Evolutionary conservation across 2,888 invertebrate species (phyloP), one percentile per base, ranked within the genome.

Genomic region (Papilio demoleus): DNA sequence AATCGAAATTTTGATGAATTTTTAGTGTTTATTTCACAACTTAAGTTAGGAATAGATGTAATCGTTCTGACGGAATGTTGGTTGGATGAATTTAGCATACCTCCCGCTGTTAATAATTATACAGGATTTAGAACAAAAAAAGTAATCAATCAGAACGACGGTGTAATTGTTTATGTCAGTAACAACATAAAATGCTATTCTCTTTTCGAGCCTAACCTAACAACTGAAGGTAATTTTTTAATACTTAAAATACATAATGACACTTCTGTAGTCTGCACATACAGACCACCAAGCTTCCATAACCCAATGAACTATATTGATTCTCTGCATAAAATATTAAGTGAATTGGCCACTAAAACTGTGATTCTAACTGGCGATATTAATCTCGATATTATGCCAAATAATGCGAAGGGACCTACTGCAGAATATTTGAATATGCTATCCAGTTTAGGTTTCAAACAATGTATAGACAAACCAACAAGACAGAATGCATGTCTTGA

Each of bases 1-100:
- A 56, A 56, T n/a, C n/a, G 56, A 9, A 45, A 45, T 4, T 22
- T 45, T 22, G 45, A 45, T 19, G 45, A 45, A 45, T 45, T 45
- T 19, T 11, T 45, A 45, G 17, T 45, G 11, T 45, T 45, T 45
- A 45, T 45, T 9, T 22, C 45, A 11, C 45, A 22, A 45, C 45
- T 45, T 22, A 45, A 45, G 11, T 19, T 45, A 14, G n/a, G n/a
- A 40, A 40, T 40, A 40, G 40, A 40, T n/a, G 11, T 50, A 24
- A 50, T 50, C 14, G 50, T 50, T 4, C 14, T 14, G 50, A 50
- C 3, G n/a, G n/a, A n/a, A n/a, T n/a, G n/a, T n/a, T n/a, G n/a
- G n/a, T n/a, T n/a, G n/a, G n/a, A n/a, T n/a, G 50, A 50, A 24
- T 24, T 12, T 4, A 50, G 50, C 14, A 4, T 24, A 50, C 24